Evolutionary conservation across 2,888 invertebrate species (phyloP).

Genomic region (Bimastos eiseni): DNA sequence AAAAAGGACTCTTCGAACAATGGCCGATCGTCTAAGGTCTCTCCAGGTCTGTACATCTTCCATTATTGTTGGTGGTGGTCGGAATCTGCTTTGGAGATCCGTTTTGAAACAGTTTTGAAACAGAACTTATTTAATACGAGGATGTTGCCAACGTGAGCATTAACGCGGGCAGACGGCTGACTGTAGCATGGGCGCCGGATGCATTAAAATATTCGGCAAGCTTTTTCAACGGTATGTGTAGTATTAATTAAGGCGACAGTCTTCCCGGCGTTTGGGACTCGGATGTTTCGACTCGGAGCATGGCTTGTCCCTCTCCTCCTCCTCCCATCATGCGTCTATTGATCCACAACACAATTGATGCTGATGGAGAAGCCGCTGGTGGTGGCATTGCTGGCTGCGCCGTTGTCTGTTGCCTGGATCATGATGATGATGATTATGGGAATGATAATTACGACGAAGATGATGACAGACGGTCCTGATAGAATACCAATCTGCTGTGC

Average conservation of each 20-base stretch:
- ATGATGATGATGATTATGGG: not conserved
- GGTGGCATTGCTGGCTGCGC: not conserved
- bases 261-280: not conserved
- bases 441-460: not conserved
- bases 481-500: not conserved
- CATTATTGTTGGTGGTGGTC: not conserved
- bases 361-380: not conserved
- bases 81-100: not conserved
- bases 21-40: constrained; percentile 1
- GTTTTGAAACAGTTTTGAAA: not conserved
- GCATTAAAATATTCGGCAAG: not conserved
- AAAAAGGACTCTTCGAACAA: not conserved
- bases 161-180: not conserved
- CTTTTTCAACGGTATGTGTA: not conserved
- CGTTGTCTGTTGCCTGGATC: constrained; percentile 4
- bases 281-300: constrained; percentile 1
- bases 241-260: not conserved
- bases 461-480: not conserved
- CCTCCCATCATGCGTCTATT: constrained; percentile 5
- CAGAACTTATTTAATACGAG: not conserved
- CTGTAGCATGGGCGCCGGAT: not conserved
- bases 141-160: not conserved
- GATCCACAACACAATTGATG: constrained; percentile 13
- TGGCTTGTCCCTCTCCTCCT: not conserved
- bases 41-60: not conserved